These are phyloP conservation scores for Trichechus manatus DNA, from an alignment of 2,113 vertebrate genomes.

Conservation along the genomic window DNA sequence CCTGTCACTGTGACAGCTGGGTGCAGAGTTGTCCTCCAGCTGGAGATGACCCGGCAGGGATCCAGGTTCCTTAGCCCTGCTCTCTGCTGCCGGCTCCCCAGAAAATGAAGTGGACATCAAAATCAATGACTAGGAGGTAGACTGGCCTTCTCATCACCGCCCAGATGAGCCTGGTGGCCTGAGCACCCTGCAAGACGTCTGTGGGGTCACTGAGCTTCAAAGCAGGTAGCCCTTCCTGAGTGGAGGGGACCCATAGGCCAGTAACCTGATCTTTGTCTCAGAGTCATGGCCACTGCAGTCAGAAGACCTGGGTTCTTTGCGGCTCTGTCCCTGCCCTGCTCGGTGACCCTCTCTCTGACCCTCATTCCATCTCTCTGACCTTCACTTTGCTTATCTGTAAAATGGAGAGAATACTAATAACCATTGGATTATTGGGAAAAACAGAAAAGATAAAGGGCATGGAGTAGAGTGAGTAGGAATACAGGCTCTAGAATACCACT, in stretches of 20 bases:
- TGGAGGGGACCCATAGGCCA: fast-evolving
- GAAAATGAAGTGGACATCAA: background rate
- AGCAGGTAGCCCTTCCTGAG: background rate
- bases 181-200: background rate
- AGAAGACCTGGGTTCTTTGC: background rate
- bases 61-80: background rate
- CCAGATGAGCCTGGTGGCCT: background rate
- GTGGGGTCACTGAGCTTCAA: background rate
- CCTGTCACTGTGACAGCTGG: background rate
- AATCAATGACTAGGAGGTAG: background rate
- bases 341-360: background rate
- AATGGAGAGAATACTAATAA: background rate
- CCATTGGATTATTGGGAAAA: background rate
- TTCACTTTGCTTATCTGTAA: background rate
- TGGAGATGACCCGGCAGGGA: background rate
- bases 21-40: background rate
- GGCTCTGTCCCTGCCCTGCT: background rate
- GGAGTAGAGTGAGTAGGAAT: background rate
- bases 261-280: background rate
- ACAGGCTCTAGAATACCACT: background rate
- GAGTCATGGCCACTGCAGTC: background rate
- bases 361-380: background rate
- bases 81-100: background rate
- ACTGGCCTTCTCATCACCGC: fast-evolving
- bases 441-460: background rate